Evolutionary conservation across 2,797 vertebrate species (phyloP).

Genomic region (Setipinna tenuifilis): DNA sequence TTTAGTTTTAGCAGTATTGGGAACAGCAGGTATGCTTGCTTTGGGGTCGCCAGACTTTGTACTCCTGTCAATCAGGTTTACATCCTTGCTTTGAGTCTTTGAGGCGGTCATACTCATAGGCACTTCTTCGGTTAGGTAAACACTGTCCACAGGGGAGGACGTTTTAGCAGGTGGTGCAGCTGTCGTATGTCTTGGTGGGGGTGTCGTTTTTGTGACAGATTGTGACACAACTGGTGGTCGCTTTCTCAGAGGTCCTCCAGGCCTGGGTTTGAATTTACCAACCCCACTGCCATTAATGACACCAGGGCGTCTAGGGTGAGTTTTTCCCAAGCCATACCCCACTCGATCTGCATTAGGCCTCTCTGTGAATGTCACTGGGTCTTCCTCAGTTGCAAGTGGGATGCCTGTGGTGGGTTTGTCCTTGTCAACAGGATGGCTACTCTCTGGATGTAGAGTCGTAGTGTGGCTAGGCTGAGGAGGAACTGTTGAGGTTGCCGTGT

Average conservation of each 20-base stretch:
- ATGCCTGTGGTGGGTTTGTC: neutral
- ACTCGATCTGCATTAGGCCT: neutral
- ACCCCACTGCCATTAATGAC: neutral
- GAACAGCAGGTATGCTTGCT: neutral
- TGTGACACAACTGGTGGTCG: neutral
- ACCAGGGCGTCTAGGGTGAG: neutral
- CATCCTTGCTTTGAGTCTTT: neutral
- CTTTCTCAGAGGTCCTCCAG: neutral
- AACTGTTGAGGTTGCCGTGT: neutral
- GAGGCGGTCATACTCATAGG: neutral
- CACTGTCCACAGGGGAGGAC: neutral
- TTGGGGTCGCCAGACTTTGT: neutral
- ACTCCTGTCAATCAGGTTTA: neutral
- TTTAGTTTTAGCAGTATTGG: slow-evolving; percentile 9
- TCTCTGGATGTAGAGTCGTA: neutral
- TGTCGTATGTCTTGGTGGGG: neutral
- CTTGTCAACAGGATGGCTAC: neutral
- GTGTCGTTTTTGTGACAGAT: neutral
- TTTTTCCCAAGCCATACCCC: neutral
- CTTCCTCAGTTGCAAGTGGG: neutral
- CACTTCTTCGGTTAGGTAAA: neutral
- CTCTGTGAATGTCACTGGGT: neutral
- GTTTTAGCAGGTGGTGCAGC: neutral
- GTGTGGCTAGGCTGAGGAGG: neutral
- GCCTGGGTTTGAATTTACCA: neutral